Evolutionary conservation across 1,140 invertebrate species (phyloP), one percentile per base, ranked within the genome.

Genomic region (Achroia grisella): DNA sequence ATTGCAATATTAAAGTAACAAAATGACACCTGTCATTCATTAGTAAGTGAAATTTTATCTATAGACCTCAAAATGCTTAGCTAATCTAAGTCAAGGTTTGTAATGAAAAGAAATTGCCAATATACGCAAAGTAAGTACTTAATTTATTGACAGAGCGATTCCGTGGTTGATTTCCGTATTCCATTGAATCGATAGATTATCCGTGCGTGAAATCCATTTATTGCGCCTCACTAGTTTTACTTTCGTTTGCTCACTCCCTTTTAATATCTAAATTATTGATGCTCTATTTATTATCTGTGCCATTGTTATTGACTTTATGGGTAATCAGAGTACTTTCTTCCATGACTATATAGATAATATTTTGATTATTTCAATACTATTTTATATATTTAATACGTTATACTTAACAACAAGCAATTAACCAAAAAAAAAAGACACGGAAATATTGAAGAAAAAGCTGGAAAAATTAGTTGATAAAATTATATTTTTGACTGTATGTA

Each of bases 191-290:
- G 30, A 59, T 59, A 44, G 56, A 55, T 59, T 59, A 55, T 54
- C 53, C 44, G 45, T 52, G 55, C 60, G 56, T 62, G 41, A 63
- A 66, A 66, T 70, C 62, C 37, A 59, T 66, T 62, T 44, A 63
- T 49, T 48, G 42, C 48, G 49, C 43, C 12, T 42, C 48, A 43
- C 39, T 43, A 15, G 35, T 37, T 31, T 56, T 50, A 61, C 62
- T 65, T 66, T 70, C 57, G 49, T 61, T 63, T 61, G 50, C 27
- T 28, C 10, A 10, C 50, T 12, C 14, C 35, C 41, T 50, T 47
- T 32, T 48, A 48, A 48, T 41, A 23, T 37, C 23, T 23, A 6
- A 23, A 47, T 49, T 53, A 42, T 48, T 28, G 30, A 33, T 35
- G 58, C 44, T 54, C 58, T 47, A 47, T 40, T 57, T 51, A 39